Evolutionary conservation across 2,888 invertebrate species (phyloP).

Genomic region (Clepsis dumicolana): DNA sequence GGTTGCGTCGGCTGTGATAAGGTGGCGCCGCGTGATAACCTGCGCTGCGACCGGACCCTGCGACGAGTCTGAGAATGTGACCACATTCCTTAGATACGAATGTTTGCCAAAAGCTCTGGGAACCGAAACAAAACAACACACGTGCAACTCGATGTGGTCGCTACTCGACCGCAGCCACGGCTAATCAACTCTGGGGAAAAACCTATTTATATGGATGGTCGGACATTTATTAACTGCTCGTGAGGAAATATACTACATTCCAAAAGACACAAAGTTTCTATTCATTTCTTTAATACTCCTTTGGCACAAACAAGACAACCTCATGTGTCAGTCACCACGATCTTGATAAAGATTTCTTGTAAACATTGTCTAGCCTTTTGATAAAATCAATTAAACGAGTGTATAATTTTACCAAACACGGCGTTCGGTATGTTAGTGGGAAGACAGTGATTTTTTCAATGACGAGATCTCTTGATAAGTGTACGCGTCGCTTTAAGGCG

Average conservation of each 20-base stretch:
- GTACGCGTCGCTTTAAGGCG: constrained; percentile 63
- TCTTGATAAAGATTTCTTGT: background rate
- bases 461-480: constrained; percentile 60
- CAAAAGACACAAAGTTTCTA: background rate
- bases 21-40: constrained; percentile 59
- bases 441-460: constrained; percentile 79
- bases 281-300: background rate
- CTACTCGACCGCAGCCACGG: background rate
- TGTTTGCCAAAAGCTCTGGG: constrained; percentile 34
- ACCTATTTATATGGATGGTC: background rate
- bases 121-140: background rate
- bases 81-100: constrained; percentile 30
- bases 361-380: background rate
- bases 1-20: constrained; percentile 55
- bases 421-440: constrained; percentile 63
- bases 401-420: constrained; percentile 75
- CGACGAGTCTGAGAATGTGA: constrained; percentile 36
- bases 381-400: constrained; percentile 39
- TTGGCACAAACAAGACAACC: background rate
- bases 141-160: constrained; percentile 24
- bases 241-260: background rate
- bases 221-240: background rate
- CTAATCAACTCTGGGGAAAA: background rate
- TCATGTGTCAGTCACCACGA: background rate
- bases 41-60: constrained; percentile 48